phyloP scores from a whole-genome alignment of 1,140 invertebrate genomes.

The Nixonia krombeini region DNA sequence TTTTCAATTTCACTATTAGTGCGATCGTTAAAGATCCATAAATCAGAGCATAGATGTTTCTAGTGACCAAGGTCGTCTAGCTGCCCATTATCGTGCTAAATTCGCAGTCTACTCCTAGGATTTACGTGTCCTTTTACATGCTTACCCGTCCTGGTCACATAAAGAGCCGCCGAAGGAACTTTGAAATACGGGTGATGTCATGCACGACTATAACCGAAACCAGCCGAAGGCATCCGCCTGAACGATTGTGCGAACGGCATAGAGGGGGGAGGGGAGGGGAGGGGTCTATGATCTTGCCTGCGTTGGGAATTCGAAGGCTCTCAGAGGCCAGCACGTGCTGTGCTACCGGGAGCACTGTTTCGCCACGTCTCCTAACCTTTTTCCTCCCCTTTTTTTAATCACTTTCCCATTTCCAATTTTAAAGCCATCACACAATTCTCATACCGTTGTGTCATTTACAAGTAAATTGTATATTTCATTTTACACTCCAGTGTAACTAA shows the following conservation, averaged over 20 bases:
- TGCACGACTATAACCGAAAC: constrained; percentile 6
- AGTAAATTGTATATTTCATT: neutral
- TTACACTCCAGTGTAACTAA: neutral
- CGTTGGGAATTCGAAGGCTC: constrained; percentile 31
- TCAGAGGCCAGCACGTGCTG: constrained; percentile 64
- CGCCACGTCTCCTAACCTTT: constrained; percentile 4
- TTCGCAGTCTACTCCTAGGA: too few species aligned
- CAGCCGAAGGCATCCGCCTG: constrained; percentile 5
- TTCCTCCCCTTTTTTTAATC: constrained; percentile 13
- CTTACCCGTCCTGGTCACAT: too few species aligned
- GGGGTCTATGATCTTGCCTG: constrained; percentile 29
- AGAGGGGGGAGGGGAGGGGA: constrained; percentile 16
- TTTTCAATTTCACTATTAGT: too few species aligned
- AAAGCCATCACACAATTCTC: neutral
- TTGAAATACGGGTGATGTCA: constrained; percentile 13
- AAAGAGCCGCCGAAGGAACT: neutral
- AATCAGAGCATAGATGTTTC: too few species aligned
- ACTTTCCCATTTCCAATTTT: neutral
- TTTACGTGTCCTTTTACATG: too few species aligned
- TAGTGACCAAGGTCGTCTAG: too few species aligned
- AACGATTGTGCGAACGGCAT: constrained; percentile 30
- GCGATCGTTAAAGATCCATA: too few species aligned
- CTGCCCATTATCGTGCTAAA: too few species aligned
- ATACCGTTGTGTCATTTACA: neutral
- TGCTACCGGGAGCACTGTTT: constrained; percentile 42